Evolutionary conservation across 2,797 vertebrate species (phyloP).

Genomic region (Spinus pinus): DNA sequence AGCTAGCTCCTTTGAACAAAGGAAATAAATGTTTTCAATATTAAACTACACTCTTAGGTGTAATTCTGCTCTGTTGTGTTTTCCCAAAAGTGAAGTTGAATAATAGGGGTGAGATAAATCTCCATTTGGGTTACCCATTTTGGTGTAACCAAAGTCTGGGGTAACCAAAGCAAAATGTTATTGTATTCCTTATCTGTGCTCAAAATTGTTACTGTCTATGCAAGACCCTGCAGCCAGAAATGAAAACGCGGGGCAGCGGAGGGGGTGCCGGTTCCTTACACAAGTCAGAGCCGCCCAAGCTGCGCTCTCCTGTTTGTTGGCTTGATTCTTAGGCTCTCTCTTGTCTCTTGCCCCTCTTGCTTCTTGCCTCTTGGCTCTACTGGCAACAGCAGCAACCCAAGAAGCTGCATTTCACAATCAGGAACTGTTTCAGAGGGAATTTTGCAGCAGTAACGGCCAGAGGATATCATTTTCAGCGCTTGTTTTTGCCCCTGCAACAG

Average conservation of each 20-base stretch:
- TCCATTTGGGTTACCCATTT: neutral
- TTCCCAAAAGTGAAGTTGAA: neutral
- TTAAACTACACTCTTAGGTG: neutral
- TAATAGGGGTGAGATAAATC: neutral
- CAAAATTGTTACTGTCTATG: neutral
- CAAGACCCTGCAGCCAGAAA: neutral
- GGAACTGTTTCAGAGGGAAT: neutral
- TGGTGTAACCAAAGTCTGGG: neutral
- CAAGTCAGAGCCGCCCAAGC: neutral
- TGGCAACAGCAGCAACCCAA: neutral
- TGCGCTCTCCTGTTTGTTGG: neutral
- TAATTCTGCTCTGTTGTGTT: neutral
- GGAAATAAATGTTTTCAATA: neutral
- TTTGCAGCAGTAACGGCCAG: neutral
- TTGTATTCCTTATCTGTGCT: neutral
- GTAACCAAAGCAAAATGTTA: neutral
- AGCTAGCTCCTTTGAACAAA: neutral
- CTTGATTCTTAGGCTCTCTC: neutral
- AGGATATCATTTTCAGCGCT: neutral
- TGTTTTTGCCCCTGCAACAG: no score
- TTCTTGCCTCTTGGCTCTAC: neutral
- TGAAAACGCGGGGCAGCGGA: rapidly evolving
- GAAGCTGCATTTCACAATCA: neutral
- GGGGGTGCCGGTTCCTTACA: no score
- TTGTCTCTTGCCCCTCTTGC: neutral